Conservation (phyloP, 2,113 vertebrate genomes). For the Candoia aspera region DNA sequence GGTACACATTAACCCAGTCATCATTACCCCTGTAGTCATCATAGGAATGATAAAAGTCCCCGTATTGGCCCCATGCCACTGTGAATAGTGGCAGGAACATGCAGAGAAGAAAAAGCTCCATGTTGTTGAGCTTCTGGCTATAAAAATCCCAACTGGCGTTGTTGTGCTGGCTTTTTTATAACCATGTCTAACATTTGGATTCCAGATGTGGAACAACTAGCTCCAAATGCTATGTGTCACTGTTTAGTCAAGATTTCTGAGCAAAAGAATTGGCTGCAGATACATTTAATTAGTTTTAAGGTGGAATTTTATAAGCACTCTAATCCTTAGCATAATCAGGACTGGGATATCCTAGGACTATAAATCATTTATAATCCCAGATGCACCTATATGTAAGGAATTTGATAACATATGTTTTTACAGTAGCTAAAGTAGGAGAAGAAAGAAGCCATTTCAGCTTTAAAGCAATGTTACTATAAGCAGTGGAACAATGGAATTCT, state of each 20-base stretch:
- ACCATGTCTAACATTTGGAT: slow-evolving; percentile 77
- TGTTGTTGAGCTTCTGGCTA: slow-evolving; percentile 69
- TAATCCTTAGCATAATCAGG: slow-evolving; percentile 16
- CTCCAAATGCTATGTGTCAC: slow-evolving; percentile 85
- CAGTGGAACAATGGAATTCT: background rate
- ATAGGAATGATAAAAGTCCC: slow-evolving; percentile 66
- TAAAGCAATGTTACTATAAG: slow-evolving; percentile 13
- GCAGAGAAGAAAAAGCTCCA: slow-evolving; percentile 77
- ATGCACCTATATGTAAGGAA: slow-evolving; percentile 24
- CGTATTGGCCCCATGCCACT: slow-evolving; percentile 73
- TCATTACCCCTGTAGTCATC: slow-evolving; percentile 82
- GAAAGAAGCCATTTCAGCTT: slow-evolving; percentile 11
- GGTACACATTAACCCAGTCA: slow-evolving; percentile 87
- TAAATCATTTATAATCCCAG: slow-evolving; percentile 38
- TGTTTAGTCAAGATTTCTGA: slow-evolving; percentile 67
- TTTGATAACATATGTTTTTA: slow-evolving; percentile 1
- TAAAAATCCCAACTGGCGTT: slow-evolving; percentile 48
- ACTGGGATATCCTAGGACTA: slow-evolving; percentile 21
- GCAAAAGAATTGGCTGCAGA: slow-evolving; percentile 51
- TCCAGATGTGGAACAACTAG: slow-evolving; percentile 88
- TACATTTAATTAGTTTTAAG: slow-evolving; percentile 72
- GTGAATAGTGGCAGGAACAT: slow-evolving; percentile 72
- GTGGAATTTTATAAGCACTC: slow-evolving; percentile 69
- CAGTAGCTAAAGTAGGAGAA: slow-evolving; percentile 2
- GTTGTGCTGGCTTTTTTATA: slow-evolving; percentile 77